Conservation (phyloP, 2,113 vertebrate genomes). For the Polypterus bichir region DNA sequence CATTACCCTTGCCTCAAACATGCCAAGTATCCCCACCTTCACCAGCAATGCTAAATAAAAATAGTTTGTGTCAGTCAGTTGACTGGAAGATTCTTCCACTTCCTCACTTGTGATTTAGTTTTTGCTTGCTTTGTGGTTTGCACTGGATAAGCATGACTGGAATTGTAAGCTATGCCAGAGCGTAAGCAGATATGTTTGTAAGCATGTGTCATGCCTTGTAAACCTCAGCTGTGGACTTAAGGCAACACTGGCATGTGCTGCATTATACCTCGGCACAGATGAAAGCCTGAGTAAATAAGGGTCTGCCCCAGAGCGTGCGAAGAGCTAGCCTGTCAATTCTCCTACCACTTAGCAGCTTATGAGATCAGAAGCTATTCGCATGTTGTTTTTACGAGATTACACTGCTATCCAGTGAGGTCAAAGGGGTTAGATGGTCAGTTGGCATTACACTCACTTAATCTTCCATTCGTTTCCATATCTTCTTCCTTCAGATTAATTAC, state of each 20-base stretch:
- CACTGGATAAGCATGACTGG: too few relatives aligned
- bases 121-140: too few relatives aligned
- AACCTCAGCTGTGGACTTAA: not conserved
- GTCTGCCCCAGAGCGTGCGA: not conserved
- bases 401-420: not conserved
- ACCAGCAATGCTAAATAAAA: too few relatives aligned
- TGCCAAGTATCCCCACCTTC: too few relatives aligned
- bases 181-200: not conserved
- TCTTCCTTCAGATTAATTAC: too few relatives aligned
- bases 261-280: not conserved
- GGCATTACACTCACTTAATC: too few relatives aligned
- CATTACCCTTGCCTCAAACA: too few relatives aligned
- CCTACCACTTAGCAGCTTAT: not conserved
- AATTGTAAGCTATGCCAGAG: not conserved
- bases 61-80: too few relatives aligned
- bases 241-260: not conserved
- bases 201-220: not conserved
- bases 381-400: not conserved
- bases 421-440: not conserved
- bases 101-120: too few relatives aligned
- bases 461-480: too few relatives aligned
- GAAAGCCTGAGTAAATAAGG: not conserved
- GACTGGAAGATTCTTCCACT: too few relatives aligned
- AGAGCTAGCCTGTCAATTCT: conserved; percentile 1
- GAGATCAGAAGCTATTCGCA: not conserved